Evolutionary conservation across 2,113 vertebrate species (phyloP).

Genomic region (human (Homo sapiens)): DNA sequence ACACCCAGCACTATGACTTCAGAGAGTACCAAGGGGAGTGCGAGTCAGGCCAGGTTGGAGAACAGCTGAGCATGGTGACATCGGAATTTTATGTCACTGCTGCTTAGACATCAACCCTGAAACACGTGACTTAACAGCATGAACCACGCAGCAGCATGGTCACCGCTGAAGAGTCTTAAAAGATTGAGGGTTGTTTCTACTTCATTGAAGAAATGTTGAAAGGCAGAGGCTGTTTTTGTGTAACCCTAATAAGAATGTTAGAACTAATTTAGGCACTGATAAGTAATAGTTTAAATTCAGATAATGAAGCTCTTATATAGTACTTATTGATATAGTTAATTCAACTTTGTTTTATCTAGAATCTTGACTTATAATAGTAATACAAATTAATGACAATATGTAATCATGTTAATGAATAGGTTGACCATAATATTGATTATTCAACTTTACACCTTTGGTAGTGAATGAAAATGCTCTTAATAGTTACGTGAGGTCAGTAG

Average conservation of each 20-base stretch:
- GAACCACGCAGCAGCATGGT: fast-evolving
- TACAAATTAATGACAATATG: background rate
- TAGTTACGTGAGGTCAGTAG: background rate
- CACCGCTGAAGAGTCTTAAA: background rate
- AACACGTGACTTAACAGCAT: fast-evolving
- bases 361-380: background rate
- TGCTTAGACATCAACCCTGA: fast-evolving
- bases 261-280: background rate
- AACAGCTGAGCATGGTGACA: no score
- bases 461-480: background rate
- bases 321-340: background rate
- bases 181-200: background rate
- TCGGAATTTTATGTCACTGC: fast-evolving
- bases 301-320: background rate
- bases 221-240: background rate
- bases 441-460: background rate
- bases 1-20: background rate
- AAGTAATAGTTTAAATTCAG: background rate
- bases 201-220: background rate
- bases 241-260: background rate
- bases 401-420: background rate
- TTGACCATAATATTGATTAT: background rate
- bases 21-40: background rate
- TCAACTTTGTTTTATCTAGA: background rate
- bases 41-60: background rate